These are phyloP conservation scores for Triplophysa tibetana DNA, from an alignment of 2,113 vertebrate genomes.

Conservation along the genomic window DNA sequence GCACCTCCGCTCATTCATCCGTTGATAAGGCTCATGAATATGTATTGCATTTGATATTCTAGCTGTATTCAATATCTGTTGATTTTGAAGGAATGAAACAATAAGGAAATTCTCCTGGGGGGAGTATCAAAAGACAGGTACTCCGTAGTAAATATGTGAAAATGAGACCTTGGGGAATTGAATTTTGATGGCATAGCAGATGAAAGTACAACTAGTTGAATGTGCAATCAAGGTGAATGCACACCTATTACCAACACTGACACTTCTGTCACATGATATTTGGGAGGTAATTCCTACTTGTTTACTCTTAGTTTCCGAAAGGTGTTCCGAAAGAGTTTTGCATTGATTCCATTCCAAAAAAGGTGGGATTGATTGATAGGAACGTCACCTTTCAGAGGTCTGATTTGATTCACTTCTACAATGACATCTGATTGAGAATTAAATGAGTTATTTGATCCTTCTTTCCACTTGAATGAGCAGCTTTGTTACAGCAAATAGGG, in stretches of 20 bases:
- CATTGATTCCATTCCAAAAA: background rate
- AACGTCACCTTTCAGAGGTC: constrained; percentile 26
- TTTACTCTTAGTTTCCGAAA: constrained; percentile 3
- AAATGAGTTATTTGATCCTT: constrained; percentile 19
- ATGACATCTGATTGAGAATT: constrained; percentile 29
- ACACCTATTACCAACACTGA: constrained; percentile 39
- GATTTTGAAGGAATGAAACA: constrained; percentile 33
- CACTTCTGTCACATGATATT: constrained; percentile 13
- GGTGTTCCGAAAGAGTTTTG: background rate
- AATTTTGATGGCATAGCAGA: constrained; percentile 53
- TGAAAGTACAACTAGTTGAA: constrained; percentile 49
- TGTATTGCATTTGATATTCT: constrained; percentile 17
- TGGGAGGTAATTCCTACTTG: constrained; percentile 29
- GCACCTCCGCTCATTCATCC: constrained; percentile 24
- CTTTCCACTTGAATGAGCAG: constrained; percentile 30
- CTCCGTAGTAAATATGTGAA: constrained; percentile 45
- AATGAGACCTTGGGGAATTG: constrained; percentile 46
- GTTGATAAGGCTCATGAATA: constrained; percentile 39
- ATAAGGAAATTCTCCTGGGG: constrained; percentile 12
- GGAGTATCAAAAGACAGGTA: constrained; percentile 12
- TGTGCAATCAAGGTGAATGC: constrained; percentile 55
- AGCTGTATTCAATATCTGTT: background rate
- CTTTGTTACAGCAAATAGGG: constrained; percentile 31
- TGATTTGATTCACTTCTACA: constrained; percentile 28
- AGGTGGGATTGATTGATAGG: background rate